Evolutionary conservation across 2,113 vertebrate genomes (phyloP).

Genomic region (Rhea americana): DNA sequence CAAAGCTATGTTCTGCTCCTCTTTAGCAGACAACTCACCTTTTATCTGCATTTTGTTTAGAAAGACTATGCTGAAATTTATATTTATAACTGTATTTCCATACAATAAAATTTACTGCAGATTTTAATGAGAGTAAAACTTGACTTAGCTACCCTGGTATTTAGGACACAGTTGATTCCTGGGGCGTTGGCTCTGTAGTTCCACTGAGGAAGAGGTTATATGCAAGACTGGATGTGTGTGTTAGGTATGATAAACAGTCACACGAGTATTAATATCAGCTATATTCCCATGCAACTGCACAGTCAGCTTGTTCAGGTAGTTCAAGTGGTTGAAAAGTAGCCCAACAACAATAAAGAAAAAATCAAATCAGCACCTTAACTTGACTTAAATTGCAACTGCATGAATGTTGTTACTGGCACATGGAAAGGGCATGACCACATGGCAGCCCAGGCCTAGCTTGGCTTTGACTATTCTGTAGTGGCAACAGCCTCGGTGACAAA

Average conservation of each 20-base stretch:
- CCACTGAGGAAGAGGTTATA: not conserved
- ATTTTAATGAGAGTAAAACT: not conserved
- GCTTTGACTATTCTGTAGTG: not conserved
- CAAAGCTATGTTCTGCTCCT: not conserved
- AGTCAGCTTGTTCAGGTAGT: not conserved
- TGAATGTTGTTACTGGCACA: not conserved
- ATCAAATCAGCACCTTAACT: not conserved
- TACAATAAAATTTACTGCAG: not conserved
- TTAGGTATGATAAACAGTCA: not conserved
- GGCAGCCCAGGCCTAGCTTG: not conserved
- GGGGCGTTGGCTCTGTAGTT: rapidly evolving
- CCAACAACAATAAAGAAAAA: not conserved
- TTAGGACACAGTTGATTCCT: not conserved
- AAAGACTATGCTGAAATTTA: not conserved
- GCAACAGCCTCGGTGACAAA: not conserved
- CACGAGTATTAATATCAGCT: not conserved
- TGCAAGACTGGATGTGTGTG: not conserved
- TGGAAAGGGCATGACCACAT: rapidly evolving
- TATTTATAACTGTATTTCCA: not conserved
- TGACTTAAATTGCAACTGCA: not conserved
- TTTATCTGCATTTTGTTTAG: not conserved
- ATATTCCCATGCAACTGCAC: not conserved
- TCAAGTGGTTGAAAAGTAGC: not conserved
- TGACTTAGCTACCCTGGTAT: not conserved
- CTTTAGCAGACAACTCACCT: not conserved